These are phyloP conservation scores for Diarsia brunnea DNA, from an alignment of 2,888 invertebrate species.

Conservation along the genomic window DNA sequence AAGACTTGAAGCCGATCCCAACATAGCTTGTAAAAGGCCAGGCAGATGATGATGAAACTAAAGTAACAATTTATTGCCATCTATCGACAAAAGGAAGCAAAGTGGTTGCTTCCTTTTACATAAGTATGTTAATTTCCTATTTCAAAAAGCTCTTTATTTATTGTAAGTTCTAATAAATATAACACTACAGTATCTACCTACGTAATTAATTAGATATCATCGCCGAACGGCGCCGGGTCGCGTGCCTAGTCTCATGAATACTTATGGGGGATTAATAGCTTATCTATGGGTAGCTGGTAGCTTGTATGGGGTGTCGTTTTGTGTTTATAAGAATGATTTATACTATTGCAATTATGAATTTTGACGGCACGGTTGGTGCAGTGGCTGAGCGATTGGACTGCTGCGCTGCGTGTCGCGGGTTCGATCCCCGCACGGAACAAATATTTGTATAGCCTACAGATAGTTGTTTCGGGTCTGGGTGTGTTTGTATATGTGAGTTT, in stretches of 20 bases:
- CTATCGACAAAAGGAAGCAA: neutral
- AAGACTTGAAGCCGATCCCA: neutral
- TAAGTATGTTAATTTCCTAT: neutral
- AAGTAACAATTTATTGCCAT: neutral
- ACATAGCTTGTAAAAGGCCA: neutral
- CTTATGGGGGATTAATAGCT: slow-evolving; percentile 40
- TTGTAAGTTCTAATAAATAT: neutral
- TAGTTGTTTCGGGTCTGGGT: too few relatives aligned
- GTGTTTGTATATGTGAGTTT: too few relatives aligned
- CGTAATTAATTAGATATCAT: slow-evolving; percentile 38
- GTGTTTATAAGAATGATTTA: slow-evolving; percentile 10
- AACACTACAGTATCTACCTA: neutral
- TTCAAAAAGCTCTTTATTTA: neutral
- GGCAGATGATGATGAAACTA: neutral
- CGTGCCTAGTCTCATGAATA: slow-evolving; percentile 47
- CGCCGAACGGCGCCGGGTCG: slow-evolving; percentile 18
- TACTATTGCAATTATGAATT: neutral
- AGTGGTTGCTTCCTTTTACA: too few relatives aligned
- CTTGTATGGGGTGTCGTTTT: slow-evolving; percentile 29
- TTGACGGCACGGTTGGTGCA: too few relatives aligned
- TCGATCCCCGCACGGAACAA: too few relatives aligned
- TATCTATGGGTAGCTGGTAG: slow-evolving; percentile 25
- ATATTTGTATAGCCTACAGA: too few relatives aligned
- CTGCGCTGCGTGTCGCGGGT: too few relatives aligned
- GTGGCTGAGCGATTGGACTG: too few relatives aligned